These are phyloP conservation scores for Drosophila imparisetae DNA, from an alignment of 2,888 invertebrate genomes.

Conservation along the genomic window DNA sequence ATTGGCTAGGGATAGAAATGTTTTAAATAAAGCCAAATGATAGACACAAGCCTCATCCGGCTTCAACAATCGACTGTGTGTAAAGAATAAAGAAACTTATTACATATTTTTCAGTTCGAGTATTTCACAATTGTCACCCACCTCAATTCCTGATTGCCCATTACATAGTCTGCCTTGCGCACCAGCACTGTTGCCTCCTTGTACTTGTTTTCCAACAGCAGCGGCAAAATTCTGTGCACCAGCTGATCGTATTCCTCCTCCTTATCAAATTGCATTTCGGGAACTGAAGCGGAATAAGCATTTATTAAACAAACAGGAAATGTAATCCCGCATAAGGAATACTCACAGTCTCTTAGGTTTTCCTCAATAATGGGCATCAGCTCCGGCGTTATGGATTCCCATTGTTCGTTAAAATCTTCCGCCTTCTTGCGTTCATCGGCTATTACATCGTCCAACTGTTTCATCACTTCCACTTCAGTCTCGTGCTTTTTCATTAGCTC, in stretches of 20 bases:
- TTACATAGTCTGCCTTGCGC: slow-evolving; percentile 81
- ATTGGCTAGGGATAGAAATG: slow-evolving; percentile 81
- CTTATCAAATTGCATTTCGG: slow-evolving; percentile 59
- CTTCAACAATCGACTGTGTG: slow-evolving; percentile 45
- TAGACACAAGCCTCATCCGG: slow-evolving; percentile 83
- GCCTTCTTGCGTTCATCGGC: slow-evolving; percentile 86
- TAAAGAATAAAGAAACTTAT: background rate
- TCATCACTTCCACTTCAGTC: slow-evolving; percentile 82
- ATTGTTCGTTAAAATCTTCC: slow-evolving; percentile 85
- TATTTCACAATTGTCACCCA: slow-evolving; percentile 22
- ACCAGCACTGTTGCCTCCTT: slow-evolving; percentile 81
- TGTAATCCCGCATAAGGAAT: background rate
- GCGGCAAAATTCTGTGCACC: slow-evolving; percentile 74
- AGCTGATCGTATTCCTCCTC: slow-evolving; percentile 82
- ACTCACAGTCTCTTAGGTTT: slow-evolving; percentile 73
- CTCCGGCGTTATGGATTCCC: slow-evolving; percentile 75
- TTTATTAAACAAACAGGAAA: no score
- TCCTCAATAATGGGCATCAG: slow-evolving; percentile 80
- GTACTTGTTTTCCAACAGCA: slow-evolving; percentile 81
- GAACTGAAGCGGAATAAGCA: slow-evolving; percentile 39
- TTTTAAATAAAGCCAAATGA: slow-evolving; percentile 80
- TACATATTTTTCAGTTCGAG: background rate
- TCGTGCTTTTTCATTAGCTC: slow-evolving; percentile 88
- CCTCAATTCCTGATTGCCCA: slow-evolving; percentile 81
- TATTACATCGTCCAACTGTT: slow-evolving; percentile 85